phyloP scores from a whole-genome alignment of 2,888 invertebrate species.

The Gastrophysa polygoni region DNA sequence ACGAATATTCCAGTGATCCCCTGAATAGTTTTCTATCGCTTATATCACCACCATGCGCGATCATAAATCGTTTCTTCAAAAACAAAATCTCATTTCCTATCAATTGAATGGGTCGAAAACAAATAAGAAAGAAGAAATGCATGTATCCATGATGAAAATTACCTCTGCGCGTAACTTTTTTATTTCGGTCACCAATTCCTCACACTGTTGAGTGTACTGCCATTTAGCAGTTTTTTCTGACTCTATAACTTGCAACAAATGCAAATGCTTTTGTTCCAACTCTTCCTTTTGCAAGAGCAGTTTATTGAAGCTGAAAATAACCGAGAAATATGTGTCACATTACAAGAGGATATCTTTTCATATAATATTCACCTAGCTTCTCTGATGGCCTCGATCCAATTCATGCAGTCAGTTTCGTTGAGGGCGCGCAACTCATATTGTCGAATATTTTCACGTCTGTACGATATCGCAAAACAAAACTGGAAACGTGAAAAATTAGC shows the following conservation, averaged over 20 bases:
- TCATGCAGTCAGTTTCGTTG: slow-evolving; percentile 84
- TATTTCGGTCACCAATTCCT: slow-evolving; percentile 86
- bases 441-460: slow-evolving; percentile 82
- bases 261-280: slow-evolving; percentile 89
- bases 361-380: slow-evolving; percentile 75
- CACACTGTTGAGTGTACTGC: slow-evolving; percentile 92
- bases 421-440: slow-evolving; percentile 87
- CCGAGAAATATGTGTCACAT: neutral
- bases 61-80: too few species aligned
- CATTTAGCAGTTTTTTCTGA: slow-evolving; percentile 91
- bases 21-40: too few species aligned
- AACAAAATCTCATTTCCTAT: too few species aligned
- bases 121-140: too few species aligned
- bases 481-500: too few species aligned
- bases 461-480: slow-evolving; percentile 89
- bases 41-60: too few species aligned
- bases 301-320: slow-evolving; percentile 79
- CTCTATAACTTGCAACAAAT: slow-evolving; percentile 86
- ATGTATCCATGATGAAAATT: too few species aligned
- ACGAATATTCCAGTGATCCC: too few species aligned
- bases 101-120: too few species aligned
- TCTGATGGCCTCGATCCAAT: slow-evolving; percentile 88
- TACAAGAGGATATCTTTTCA: too few species aligned
- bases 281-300: slow-evolving; percentile 87
- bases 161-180: slow-evolving; percentile 90